A percentile compares a stretch with the other conserved stretches of the same genome.
Evolutionary conservation across 1,140 invertebrate species (phyloP).

Genomic region (Halictus rubicundus): DNA sequence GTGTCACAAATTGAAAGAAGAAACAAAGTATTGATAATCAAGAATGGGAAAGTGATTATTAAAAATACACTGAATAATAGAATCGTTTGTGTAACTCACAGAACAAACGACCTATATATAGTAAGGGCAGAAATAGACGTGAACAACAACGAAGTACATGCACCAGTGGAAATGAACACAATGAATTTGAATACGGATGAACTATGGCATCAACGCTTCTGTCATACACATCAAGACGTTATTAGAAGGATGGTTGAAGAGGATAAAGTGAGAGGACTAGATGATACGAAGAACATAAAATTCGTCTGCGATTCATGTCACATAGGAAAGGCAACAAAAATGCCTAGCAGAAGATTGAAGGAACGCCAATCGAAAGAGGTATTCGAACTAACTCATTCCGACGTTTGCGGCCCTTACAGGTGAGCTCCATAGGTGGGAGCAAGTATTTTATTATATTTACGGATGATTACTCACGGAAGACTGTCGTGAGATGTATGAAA

Average conservation of each 20-base stretch:
- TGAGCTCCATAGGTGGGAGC: slow-evolving; percentile 7
- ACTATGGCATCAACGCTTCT: slow-evolving; percentile 19
- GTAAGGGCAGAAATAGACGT: background rate
- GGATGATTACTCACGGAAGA: background rate
- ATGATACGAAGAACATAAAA: background rate
- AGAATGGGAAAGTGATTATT: background rate
- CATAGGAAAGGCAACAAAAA: slow-evolving; percentile 17
- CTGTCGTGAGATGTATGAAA: background rate
- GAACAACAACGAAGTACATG: background rate
- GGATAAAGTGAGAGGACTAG: background rate
- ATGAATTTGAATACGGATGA: background rate
- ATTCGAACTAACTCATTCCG: slow-evolving; percentile 29
- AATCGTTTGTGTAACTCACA: background rate
- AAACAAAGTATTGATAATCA: background rate
- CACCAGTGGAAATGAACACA: background rate
- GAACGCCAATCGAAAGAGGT: background rate
- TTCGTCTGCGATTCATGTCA: background rate
- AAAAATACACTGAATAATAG: background rate
- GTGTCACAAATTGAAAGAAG: slow-evolving; percentile 2
- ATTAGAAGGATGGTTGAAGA: background rate
- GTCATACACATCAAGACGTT: background rate
- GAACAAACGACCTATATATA: background rate
- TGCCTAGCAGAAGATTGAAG: background rate
- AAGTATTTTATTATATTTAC: slow-evolving; percentile 24
- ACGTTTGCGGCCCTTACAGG: slow-evolving; percentile 34